Evolutionary conservation across 2,113 vertebrate species (phyloP), one percentile per base, ranked within the genome.

Genomic region (Etheostoma cragini): DNA sequence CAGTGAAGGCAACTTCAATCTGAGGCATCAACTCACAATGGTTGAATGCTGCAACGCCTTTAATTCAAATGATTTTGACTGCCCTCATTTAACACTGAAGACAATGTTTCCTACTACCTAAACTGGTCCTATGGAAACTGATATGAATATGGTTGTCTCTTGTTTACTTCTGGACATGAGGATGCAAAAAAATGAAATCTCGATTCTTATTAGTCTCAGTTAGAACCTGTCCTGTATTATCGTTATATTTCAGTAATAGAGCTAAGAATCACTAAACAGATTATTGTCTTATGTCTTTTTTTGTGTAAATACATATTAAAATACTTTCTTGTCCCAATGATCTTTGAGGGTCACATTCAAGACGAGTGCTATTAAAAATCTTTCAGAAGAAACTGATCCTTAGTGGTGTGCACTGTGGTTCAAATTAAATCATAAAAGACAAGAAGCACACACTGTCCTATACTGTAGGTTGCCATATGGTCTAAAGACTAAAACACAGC

Each of bases 401-500:
- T 11, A 17, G 38, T n/a, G n/a, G n/a, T n/a, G n/a, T n/a, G n/a
- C 49, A 45, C 5, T 42, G 49, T 57, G 33, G 24, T 52, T 74
- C 11, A 16, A 54, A 33, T n/a, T 15, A 4, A 70, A 42, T 6
- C 26, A 63, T 30, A 49, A 53, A 15, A 77, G 42, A 58, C 14
- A 52, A 58, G 22, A 80, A 5, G 13, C 50, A 10, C 60, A 56
- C 42, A 57, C 2, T 52, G 38, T 22, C 10, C 38, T 42, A 42
- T 22, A 67, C 61, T 72, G 26, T 10, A 72, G 69, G 33, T 63
- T 71, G 45, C 78, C 17, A 35, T 47, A 24, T 54, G 26, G 49
- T 54, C 52, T 65, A 38, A 70, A 70, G 26, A 22, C 61, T 73
- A 42, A 76, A 71, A 64, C 33, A 52, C 64, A 64, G 61, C 72